Base-by-base conservation (phyloP, 1,140 invertebrate species). In the Drosophila nasuta region DNA sequence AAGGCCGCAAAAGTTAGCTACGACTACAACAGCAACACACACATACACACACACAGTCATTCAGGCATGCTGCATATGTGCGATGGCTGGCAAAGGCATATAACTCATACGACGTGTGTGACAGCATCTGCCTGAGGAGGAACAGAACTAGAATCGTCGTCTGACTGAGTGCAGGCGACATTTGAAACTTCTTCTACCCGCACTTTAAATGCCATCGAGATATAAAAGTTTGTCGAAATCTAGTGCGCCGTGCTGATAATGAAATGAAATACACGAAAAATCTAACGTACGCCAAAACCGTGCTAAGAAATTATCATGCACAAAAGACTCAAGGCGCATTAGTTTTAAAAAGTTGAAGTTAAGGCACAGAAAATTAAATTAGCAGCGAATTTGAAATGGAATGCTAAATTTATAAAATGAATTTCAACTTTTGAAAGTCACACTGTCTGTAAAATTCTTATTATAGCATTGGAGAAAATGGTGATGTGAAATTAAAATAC, bases 71-170 rank as follows among this genome's bases (percentile, higher is more conserved):
- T 70, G 76, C 64, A 72, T 72, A 58, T 68, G 63, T 73, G 75
- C 64, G 52, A 65, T 63, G 62, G 68, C 52, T 63, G 74, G 74
- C 60, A 15, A 60, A 41, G 59, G 69, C 68, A 77, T 56, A 77
- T 77, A 79, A 79, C 75, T 77, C 75, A 79, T 79, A 51, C 77
- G 75, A 79, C 77, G 75, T 73, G 77, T 79, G 77, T 79, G 74
- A 79, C 77, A 77, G 77, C 74, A 15, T 38, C 17, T 63, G 67
- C 72, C 45, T 20, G 52, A 64, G 43, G 58, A 45, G 54, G 17
- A 62, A n/a, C 13, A 11, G 4, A 46, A 3, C 35, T 38, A 10
- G 35, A 8, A 38, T 7, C 6, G n/a, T 17, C 8, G 35, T 1
- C 3, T 51, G 46, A 49, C 25, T 30, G n/a, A 60, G 43, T 43